Evolutionary conservation across 2,797 vertebrate species (phyloP).

Genomic region (Loris lydekkerianus): DNA sequence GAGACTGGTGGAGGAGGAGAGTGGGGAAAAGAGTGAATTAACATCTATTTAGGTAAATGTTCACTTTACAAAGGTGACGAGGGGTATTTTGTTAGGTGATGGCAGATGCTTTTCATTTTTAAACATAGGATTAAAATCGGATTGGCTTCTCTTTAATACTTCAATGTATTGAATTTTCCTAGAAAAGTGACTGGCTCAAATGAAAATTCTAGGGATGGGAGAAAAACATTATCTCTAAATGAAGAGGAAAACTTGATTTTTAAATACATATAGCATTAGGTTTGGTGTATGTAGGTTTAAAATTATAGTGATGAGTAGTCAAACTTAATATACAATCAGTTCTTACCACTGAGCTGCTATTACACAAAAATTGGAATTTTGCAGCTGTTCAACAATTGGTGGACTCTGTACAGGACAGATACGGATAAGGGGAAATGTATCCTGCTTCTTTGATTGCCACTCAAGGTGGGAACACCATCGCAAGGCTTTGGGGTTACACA

Average conservation of each 20-base stretch:
- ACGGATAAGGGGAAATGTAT: conserved; percentile 34
- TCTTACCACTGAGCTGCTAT: conserved; percentile 53
- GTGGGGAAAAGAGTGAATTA: background rate
- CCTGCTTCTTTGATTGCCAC: conserved; percentile 55
- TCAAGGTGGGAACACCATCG: background rate
- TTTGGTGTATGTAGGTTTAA: conserved; percentile 37
- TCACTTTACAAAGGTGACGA: conserved; percentile 28
- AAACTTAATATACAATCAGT: background rate
- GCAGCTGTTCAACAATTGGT: background rate
- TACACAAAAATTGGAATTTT: conserved; percentile 41
- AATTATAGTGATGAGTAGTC: background rate
- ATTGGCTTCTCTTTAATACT: conserved; percentile 59
- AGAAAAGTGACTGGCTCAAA: conserved; percentile 33
- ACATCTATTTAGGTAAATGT: background rate
- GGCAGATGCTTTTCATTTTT: conserved; percentile 36
- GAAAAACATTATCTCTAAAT: background rate
- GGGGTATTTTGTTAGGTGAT: background rate
- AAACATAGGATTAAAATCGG: conserved; percentile 56
- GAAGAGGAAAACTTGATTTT: conserved; percentile 22
- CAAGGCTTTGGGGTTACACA: conserved; percentile 47
- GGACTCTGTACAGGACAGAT: background rate
- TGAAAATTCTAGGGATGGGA: background rate
- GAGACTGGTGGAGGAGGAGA: background rate
- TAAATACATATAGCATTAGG: background rate
- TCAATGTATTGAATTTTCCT: conserved; percentile 26